phyloP scores from a whole-genome alignment of 2,888 invertebrate species.

The Cerceris rybyensis region DNA sequence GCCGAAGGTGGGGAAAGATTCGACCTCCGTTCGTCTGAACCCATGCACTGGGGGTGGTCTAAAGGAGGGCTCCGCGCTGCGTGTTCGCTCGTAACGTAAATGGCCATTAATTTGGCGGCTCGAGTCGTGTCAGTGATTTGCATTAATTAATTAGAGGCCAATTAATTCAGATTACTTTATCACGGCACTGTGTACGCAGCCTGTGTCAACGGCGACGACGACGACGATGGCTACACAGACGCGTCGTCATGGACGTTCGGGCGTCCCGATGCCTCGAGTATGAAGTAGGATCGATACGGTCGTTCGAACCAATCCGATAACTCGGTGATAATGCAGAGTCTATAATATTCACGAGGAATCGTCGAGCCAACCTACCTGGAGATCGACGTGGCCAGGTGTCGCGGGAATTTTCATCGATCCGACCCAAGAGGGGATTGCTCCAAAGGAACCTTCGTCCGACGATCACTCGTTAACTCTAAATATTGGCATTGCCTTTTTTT shows the following conservation, averaged over 20 bases:
- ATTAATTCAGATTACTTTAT: slow-evolving; percentile 71
- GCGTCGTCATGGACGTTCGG: slow-evolving; percentile 56
- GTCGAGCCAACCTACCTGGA: background rate
- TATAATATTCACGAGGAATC: slow-evolving; percentile 35
- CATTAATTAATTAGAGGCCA: slow-evolving; percentile 69
- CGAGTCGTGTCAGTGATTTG: slow-evolving; percentile 57
- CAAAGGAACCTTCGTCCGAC: too few species aligned
- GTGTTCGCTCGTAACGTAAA: slow-evolving; percentile 59
- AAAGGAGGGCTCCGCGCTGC: slow-evolving; percentile 40
- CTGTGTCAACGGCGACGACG: slow-evolving; percentile 44
- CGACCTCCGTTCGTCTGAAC: slow-evolving; percentile 36
- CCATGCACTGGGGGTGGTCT: slow-evolving; percentile 29
- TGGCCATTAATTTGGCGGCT: slow-evolving; percentile 58
- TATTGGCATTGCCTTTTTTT: too few species aligned
- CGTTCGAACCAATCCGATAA: slow-evolving; percentile 63
- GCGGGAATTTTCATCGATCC: slow-evolving; percentile 2
- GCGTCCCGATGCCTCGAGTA: slow-evolving; percentile 54
- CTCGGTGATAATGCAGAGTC: slow-evolving; percentile 40
- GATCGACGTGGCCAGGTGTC: too few species aligned
- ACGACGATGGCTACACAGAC: slow-evolving; percentile 42
- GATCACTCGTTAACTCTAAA: too few species aligned
- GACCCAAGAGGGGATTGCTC: too few species aligned
- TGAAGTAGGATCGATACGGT: slow-evolving; percentile 59
- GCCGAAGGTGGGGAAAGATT: background rate
- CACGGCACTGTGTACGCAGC: slow-evolving; percentile 50